phyloP scores from a whole-genome alignment of 2,888 invertebrate species.

The Sclerodermus sp. region DNA sequence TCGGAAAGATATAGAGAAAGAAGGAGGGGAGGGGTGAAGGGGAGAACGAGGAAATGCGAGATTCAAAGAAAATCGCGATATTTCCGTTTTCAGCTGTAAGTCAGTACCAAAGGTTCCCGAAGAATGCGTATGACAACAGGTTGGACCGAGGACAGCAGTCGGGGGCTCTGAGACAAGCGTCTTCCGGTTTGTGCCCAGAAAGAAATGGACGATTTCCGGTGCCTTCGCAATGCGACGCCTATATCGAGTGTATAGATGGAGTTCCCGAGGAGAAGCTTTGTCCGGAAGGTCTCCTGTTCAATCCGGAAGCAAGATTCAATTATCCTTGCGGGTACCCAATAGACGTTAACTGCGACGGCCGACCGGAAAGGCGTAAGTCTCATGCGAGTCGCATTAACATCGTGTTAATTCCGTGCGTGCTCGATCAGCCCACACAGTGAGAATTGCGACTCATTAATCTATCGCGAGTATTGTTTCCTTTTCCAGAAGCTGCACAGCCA shows the following conservation, averaged over 20 bases:
- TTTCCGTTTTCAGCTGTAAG: too few relatives aligned
- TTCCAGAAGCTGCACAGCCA: slow-evolving; percentile 69
- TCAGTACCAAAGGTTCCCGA: slow-evolving; percentile 18
- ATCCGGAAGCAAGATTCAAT: slow-evolving; percentile 68
- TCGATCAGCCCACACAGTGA: too few relatives aligned
- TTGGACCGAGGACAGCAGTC: slow-evolving; percentile 8
- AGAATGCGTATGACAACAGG: slow-evolving; percentile 15
- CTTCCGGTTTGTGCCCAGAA: slow-evolving; percentile 63
- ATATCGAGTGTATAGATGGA: slow-evolving; percentile 75
- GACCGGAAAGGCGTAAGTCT: slow-evolving; percentile 61
- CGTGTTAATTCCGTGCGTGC: too few relatives aligned
- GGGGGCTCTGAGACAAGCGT: slow-evolving; percentile 9
- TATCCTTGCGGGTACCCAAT: slow-evolving; percentile 85
- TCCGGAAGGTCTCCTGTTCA: slow-evolving; percentile 80
- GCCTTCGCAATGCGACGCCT: slow-evolving; percentile 73
- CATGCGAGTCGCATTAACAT: too few relatives aligned
- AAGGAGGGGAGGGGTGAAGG: too few relatives aligned
- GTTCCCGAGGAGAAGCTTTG: slow-evolving; percentile 75
- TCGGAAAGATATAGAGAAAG: too few relatives aligned
- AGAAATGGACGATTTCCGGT: slow-evolving; percentile 71
- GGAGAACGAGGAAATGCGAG: too few relatives aligned
- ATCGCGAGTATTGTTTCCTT: neutral
- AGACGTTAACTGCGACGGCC: slow-evolving; percentile 75
- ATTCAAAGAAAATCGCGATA: too few relatives aligned
- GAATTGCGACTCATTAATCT: too few relatives aligned